phyloP scores from a whole-genome alignment of 2,888 invertebrate species.

The Itoplectis maculator region DNA sequence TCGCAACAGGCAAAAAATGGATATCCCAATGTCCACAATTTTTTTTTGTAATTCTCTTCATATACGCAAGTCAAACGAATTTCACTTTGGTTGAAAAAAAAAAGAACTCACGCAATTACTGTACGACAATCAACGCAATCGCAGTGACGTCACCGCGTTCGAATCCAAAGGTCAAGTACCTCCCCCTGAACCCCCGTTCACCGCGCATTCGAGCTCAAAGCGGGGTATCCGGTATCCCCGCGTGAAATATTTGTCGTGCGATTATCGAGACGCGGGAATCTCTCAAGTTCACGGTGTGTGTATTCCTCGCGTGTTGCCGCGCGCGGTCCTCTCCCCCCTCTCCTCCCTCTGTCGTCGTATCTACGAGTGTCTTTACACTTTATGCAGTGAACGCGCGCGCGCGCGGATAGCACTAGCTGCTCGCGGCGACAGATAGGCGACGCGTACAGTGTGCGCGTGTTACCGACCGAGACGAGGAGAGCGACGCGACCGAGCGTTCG shows the following conservation, averaged over 20 bases:
- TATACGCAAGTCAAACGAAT: neutral
- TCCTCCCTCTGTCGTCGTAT: no score
- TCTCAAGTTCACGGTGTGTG: conserved; percentile 50
- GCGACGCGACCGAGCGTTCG: neutral
- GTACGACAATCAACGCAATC: no score
- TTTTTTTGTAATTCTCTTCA: no score
- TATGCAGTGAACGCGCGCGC: conserved; percentile 44
- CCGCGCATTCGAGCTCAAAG: neutral
- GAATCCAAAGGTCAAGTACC: conserved; percentile 15
- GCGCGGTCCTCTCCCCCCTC: neutral
- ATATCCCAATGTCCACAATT: no score
- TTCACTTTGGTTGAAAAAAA: no score
- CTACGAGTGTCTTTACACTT: conserved; percentile 56
- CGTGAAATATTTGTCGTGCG: conserved; percentile 45
- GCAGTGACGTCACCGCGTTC: neutral
- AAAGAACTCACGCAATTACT: no score
- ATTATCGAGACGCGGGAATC: conserved; percentile 44
- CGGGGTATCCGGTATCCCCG: conserved; percentile 6
- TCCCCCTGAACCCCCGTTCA: no score
- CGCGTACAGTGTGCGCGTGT: conserved; percentile 3
- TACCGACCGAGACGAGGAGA: no score
- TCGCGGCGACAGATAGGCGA: conserved; percentile 33
- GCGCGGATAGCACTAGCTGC: neutral
- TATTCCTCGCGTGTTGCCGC: conserved; percentile 23
- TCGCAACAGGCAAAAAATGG: no score